phyloP scores from a whole-genome alignment of 2,797 vertebrate genomes.

The Austrolebias charrua region DNA sequence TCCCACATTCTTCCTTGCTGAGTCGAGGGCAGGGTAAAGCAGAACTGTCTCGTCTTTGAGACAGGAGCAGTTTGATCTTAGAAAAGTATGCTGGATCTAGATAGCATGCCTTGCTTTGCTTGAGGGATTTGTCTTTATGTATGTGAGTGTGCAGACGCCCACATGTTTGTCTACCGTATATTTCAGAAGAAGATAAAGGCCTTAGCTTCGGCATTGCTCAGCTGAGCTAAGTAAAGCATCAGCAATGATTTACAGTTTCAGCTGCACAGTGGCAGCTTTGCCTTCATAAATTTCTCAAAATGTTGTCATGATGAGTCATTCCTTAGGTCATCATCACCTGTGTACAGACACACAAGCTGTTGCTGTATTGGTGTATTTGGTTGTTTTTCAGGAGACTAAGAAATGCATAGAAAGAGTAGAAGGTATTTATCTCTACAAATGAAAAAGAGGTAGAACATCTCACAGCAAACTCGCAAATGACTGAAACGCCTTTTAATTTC shows the following conservation, averaged over 20 bases:
- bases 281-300: constrained; percentile 32
- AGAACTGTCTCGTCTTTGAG: constrained; percentile 70
- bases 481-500: neutral
- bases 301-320: constrained; percentile 34
- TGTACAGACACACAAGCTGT: constrained; percentile 11
- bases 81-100: constrained; percentile 61
- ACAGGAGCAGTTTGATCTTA: constrained; percentile 71
- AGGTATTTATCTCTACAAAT: neutral
- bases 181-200: constrained; percentile 59
- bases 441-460: constrained; percentile 1
- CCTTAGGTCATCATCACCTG: constrained; percentile 23
- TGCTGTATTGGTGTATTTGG: constrained; percentile 14
- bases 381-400: constrained; percentile 9
- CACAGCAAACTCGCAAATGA: constrained; percentile 6
- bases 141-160: constrained; percentile 27
- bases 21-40: constrained; percentile 53
- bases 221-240: constrained; percentile 53
- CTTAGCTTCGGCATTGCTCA: constrained; percentile 27
- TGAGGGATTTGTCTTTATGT: constrained; percentile 44
- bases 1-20: constrained; percentile 55
- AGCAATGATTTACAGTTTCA: constrained; percentile 40
- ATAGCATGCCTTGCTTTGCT: constrained; percentile 62
- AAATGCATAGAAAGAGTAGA: constrained; percentile 2
- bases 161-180: constrained; percentile 47
- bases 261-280: constrained; percentile 22